Percentiles rank a stretch among this genome's conserved stretches.
Conservation (phyloP, 2,113 vertebrate genomes). For the Microtus montanus region DNA sequence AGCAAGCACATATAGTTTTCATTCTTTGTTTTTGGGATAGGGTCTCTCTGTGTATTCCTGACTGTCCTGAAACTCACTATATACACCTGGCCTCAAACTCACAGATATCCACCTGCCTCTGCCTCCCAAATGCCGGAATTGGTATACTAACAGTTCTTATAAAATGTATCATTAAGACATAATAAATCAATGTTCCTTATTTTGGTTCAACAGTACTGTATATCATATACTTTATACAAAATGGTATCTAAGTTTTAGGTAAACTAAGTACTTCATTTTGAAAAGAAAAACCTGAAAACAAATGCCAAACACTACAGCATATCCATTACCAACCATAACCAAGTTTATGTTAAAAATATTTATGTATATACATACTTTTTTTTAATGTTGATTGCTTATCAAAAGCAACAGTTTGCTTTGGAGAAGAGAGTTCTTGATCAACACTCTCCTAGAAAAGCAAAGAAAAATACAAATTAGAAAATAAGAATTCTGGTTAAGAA, state of each 20-base stretch:
- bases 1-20: background rate
- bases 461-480: conserved; percentile 56
- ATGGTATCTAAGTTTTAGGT: background rate
- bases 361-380: conserved; percentile 88
- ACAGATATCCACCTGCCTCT: background rate
- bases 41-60: background rate
- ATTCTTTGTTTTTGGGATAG: background rate
- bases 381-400: conserved; percentile 87
- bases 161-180: conserved; percentile 59
- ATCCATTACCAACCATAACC: conserved; percentile 33
- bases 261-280: conserved; percentile 30
- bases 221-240: conserved; percentile 45
- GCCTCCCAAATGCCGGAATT: background rate
- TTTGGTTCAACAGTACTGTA: conserved; percentile 5
- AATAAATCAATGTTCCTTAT: background rate
- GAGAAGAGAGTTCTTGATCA: conserved; percentile 81
- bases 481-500: conserved; percentile 46
- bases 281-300: background rate
- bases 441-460: conserved; percentile 84
- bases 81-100: background rate
- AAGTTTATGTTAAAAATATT: conserved; percentile 63
- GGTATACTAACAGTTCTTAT: background rate
- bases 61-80: background rate
- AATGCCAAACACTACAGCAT: conserved; percentile 40
- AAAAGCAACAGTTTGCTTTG: conserved; percentile 86